Conservation (phyloP, 2,113 vertebrate genomes). For the Engystomops pustulosus region DNA sequence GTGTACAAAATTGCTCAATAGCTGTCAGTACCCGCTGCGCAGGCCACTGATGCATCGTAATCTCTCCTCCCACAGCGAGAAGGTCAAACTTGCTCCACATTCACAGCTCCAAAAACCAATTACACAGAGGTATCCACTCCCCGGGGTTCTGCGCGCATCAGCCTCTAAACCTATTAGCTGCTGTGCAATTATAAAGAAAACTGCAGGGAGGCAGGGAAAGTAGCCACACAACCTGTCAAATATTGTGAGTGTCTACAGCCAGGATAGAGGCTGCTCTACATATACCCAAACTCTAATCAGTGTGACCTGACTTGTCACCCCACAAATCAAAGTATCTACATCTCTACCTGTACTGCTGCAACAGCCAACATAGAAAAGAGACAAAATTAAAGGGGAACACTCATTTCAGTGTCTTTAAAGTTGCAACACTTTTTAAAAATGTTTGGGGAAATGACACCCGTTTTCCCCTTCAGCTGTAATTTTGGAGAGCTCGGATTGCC, state of each 20-base stretch:
- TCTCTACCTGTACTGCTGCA: too few species aligned
- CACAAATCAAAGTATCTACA: too few species aligned
- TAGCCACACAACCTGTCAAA: slow-evolving; percentile 17
- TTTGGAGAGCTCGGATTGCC: too few species aligned
- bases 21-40: slow-evolving; percentile 15
- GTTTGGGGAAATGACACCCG: too few species aligned
- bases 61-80: slow-evolving; percentile 41
- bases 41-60: slow-evolving; percentile 29
- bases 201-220: slow-evolving; percentile 44
- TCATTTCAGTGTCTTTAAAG: too few species aligned
- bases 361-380: too few species aligned
- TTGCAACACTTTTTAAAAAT: too few species aligned
- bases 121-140: slow-evolving; percentile 42
- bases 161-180: slow-evolving; percentile 47
- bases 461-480: too few species aligned
- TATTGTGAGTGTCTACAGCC: neutral
- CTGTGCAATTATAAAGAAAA: slow-evolving; percentile 36
- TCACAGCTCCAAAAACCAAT: slow-evolving; percentile 45
- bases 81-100: slow-evolving; percentile 38
- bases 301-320: too few species aligned
- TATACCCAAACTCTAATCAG: too few species aligned
- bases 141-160: slow-evolving; percentile 21
- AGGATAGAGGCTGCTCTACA: too few species aligned
- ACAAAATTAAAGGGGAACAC: too few species aligned
- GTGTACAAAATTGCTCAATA: slow-evolving; percentile 2